Percentiles rank a stretch among this genome's conserved stretches.
phyloP scores from a whole-genome alignment of 1,140 invertebrate species.

The Araneus ventricosus region DNA sequence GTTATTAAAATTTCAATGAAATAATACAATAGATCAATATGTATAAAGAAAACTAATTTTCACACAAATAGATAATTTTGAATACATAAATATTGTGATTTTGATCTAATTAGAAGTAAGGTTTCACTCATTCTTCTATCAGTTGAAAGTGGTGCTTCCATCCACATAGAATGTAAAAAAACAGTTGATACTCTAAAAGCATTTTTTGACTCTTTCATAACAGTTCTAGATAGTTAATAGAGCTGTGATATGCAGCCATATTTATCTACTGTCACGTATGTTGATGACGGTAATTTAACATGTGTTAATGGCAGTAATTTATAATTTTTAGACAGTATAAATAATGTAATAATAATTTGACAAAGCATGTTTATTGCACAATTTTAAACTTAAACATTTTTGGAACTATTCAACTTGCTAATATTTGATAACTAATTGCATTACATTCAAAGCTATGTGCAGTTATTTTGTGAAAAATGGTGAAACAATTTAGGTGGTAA shows the following conservation, averaged over 20 bases:
- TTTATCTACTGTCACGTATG: not conserved
- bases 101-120: not conserved
- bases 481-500: too few relatives aligned
- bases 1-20: too few relatives aligned
- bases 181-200: conserved; percentile 31
- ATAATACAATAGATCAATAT: too few relatives aligned
- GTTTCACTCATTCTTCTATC: conserved; percentile 40
- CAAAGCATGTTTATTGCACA: too few relatives aligned
- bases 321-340: not conserved
- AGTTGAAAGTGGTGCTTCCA: conserved; percentile 59
- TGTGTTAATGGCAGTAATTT: not conserved
- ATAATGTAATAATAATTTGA: not conserved
- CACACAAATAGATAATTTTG: too few relatives aligned
- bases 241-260: not conserved
- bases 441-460: too few relatives aligned
- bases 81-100: too few relatives aligned
- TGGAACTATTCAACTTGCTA: too few relatives aligned
- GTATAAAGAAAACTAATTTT: too few relatives aligned
- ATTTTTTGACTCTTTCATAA: not conserved
- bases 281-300: not conserved
- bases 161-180: not conserved
- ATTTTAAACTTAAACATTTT: too few relatives aligned
- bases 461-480: too few relatives aligned
- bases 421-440: too few relatives aligned
- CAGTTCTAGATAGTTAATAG: not conserved